Conservation (phyloP, 92 coral and sea anemone species). For the Paramuricea clavata region DNA sequence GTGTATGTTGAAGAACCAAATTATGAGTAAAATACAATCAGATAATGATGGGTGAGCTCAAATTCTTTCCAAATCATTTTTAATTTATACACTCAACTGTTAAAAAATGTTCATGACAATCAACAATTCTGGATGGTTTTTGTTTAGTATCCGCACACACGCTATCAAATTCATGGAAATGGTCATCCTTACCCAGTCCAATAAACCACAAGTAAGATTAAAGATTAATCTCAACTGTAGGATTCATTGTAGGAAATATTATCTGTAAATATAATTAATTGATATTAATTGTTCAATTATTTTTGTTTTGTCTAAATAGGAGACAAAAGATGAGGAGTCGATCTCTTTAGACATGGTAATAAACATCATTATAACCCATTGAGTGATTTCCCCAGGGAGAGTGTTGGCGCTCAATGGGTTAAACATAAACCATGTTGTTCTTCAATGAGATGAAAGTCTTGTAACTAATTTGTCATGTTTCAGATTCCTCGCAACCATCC, state of each 20-base stretch:
- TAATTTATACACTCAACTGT: no score
- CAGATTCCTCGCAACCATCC: constrained; percentile 93
- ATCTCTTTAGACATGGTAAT: constrained; percentile 43
- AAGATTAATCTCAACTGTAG: no score
- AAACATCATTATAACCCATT: no score
- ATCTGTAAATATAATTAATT: no score
- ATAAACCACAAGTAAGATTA: constrained; percentile 79
- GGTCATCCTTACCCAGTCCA: constrained; percentile 96
- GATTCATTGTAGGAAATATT: no score
- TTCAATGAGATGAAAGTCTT: no score
- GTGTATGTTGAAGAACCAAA: constrained; percentile 82
- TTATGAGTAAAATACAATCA: constrained; percentile 89
- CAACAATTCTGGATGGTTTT: not conserved
- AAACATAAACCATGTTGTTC: no score
- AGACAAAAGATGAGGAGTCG: constrained; percentile 59
- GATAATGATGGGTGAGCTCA: constrained; percentile 95
- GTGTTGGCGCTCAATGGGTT: no score
- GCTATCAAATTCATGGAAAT: constrained; percentile 98
- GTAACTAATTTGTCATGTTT: constrained; percentile 60
- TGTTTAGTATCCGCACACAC: constrained; percentile 90
- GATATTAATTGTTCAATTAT: no score
- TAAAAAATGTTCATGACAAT: not conserved
- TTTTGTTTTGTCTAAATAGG: constrained; percentile 72
- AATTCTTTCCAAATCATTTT: not conserved
- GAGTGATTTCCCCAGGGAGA: no score